phyloP scores from a whole-genome alignment of 2,797 vertebrate species.

The Siniperca undulata region DNA sequence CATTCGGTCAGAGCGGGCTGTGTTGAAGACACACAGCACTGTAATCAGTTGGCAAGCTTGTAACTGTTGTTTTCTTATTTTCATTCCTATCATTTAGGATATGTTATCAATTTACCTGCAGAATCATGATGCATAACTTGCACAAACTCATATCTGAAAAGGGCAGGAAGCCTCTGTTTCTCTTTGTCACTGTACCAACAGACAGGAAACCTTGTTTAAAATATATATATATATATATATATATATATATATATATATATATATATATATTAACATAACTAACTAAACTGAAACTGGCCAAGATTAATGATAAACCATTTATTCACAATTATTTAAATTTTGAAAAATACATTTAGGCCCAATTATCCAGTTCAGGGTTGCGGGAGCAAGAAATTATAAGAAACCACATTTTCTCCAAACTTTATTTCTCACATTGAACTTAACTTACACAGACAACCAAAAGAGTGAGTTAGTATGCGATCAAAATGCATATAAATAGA shows the following conservation, averaged over 20 bases:
- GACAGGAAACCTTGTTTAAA: background rate
- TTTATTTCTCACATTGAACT: constrained; percentile 68
- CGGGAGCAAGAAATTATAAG: background rate
- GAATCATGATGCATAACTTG: too few species aligned
- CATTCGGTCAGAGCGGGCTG: too few species aligned
- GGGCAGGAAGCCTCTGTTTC: too few species aligned
- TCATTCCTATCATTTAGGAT: background rate
- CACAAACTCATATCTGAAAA: too few species aligned
- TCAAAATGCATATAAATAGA: constrained; percentile 42
- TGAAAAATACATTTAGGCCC: background rate
- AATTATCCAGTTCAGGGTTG: background rate
- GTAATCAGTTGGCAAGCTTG: too few species aligned
- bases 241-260: too few species aligned
- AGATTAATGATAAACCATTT: background rate
- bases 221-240: background rate
- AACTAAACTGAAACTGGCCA: background rate
- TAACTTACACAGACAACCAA: constrained; percentile 52
- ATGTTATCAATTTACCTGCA: too few species aligned
- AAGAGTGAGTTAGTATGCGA: constrained; percentile 23
- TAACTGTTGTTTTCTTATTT: too few species aligned
- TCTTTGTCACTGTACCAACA: too few species aligned
- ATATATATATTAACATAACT: background rate
- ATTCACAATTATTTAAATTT: background rate
- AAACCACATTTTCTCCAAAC: constrained; percentile 52
- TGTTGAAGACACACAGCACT: too few species aligned